Evolutionary conservation across 2,888 invertebrate genomes (phyloP), one percentile per base, ranked within the genome.

Genomic region (Xylota sylvarum): DNA sequence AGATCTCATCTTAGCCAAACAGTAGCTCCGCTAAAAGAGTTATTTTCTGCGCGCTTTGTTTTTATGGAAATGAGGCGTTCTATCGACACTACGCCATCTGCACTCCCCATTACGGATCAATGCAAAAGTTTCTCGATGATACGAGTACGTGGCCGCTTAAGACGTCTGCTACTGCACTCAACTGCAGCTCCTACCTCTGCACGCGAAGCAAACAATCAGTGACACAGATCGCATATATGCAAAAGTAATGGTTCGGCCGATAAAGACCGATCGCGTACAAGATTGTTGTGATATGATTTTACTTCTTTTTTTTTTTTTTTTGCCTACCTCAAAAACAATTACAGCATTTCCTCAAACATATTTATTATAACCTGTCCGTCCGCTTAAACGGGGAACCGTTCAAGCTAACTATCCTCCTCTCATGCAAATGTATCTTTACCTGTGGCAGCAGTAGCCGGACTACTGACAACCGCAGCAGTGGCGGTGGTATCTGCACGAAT

Each of bases 271-370:
- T 86, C 82, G 82, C 82, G 77, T 73, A 86, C 82, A 86, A 86
- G 86, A 86, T 86, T 86, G 72, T 86, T 86, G 82, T 82, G 73
- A 78, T 86, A 77, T 82, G 78, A 77, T 72, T 77, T 62, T 46
- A 55, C 23, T 62, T 40, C 62, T 55, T 79, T 37, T 52, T 70
- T 65, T 64, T 73, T 37, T 32, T 17, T n/a, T 19, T 56, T 27
- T 43, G 37, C 62, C 65, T 82, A 62, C 48, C 40, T 73, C 48
- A 35, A 64, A 78, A 86, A 86, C 86, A 86, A 86, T 86, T 86
- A 86, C 86, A 86, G 82, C 86, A 86, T 82, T 86, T 86, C 86
- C 86, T 86, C 86, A 86, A 86, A 86, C 86, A 86, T 86, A 82
- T 86, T 86, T 86, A 86, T 86, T 86, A 86, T 82, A 86, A 86